Evolutionary conservation across 2,113 vertebrate genomes (phyloP).

Genomic region (Aythya baeri): DNA sequence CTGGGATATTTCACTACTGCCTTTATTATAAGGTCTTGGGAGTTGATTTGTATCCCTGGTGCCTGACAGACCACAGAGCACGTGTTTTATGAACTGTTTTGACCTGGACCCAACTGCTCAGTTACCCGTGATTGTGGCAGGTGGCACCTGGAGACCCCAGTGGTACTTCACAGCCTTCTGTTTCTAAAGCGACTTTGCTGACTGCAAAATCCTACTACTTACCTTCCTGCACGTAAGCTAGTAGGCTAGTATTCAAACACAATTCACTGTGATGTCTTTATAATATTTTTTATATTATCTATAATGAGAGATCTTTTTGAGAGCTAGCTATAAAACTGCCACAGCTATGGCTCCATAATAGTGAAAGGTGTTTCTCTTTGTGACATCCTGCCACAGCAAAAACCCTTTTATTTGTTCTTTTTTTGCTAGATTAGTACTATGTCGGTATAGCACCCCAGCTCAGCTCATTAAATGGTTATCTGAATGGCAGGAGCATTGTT

Average conservation of each 20-base stretch:
- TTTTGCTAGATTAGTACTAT: background rate
- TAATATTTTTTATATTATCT: background rate
- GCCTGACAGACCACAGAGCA: background rate
- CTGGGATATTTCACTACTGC: background rate
- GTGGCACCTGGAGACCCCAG: background rate
- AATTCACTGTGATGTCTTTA: background rate
- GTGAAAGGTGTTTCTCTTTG: background rate
- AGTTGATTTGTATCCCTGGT: no score
- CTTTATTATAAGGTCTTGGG: background rate
- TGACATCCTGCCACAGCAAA: background rate
- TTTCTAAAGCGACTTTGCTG: background rate
- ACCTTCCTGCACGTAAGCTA: background rate
- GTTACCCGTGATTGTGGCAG: background rate
- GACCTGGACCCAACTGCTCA: background rate
- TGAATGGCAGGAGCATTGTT: accelerated
- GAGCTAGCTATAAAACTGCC: background rate
- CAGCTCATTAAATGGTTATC: background rate
- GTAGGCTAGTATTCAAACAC: background rate
- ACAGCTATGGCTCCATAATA: background rate
- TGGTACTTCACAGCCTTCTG: background rate
- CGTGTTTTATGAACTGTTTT: background rate
- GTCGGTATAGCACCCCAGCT: background rate
- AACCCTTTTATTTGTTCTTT: background rate
- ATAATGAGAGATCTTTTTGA: background rate
- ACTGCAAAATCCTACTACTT: background rate